Base-by-base conservation (phyloP, 2,797 vertebrate genomes). In the Rhabdomys pumilio region DNA sequence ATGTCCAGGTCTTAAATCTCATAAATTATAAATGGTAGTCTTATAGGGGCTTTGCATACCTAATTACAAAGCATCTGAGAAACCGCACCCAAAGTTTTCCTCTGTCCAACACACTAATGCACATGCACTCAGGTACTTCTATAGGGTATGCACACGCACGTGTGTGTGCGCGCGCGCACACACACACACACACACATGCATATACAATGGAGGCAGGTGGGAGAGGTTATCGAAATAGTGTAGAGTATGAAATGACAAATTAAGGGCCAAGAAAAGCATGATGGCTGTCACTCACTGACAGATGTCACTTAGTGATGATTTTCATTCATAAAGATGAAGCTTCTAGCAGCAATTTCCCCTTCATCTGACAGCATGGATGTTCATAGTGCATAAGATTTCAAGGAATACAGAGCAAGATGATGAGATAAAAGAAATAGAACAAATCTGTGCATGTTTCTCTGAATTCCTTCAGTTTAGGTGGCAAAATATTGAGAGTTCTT, bases 291-390 rank as follows among this genome's bases (percentile, higher is more conserved):
- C 13, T 81, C 53, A 53, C 7, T 79, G 11, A 6, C 24, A 10
- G 55, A 61, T 41, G n/a, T 73, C 73, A 86, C 12, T 79, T 50
- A 41, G 3, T 73, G 17, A 10, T 29, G 7, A 69, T 29, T 47
- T 61, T 38, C n/a, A 85, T 19, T 50, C 41, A 38, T 24, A 55
- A 55, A 72, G 50, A 26, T 11, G 34, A 44, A 14, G 5, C 50
- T 63, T 94, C 72, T 67, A 89, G 34, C 19, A 93, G 3, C 57
- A 31, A 82, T 82, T 92, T 89, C 50, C 53, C 41, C 50, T 77
- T 41, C 17, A 57, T 61, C 29, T 65, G 38, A 59, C 38, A 61
- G 44, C 41, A 3, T 63, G 63, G 9, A 47, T 63, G 22, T n/a
- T 10, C 8, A 73, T 53, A 47, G 12, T 34, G 3, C 1, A 19